Base-by-base conservation (phyloP, 1,140 invertebrate species). In the Drosophila micromelanica region DNA sequence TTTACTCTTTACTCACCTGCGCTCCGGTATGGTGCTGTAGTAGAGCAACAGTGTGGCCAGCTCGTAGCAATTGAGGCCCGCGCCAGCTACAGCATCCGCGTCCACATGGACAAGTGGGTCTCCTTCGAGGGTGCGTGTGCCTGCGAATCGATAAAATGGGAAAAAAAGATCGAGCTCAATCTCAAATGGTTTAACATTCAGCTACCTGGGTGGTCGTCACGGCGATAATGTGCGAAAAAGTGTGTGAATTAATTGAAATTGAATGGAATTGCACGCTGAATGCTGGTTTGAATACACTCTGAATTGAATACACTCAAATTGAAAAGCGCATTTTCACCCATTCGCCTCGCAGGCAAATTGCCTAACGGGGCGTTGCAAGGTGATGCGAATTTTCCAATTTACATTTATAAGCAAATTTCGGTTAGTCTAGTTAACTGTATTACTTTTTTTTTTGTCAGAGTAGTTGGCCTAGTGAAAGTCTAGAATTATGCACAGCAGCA, bases 31-130 rank as follows among this genome's bases (percentile, higher is more conserved):
- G 40, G 93, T 93, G 49, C 92, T 93, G 87, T 94, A 94, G 92
- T 94, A 94, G 54, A 94, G 89, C 48, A 94, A 72, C 62, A 94
- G 78, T 60, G 93, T 93, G 48, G 93, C 94, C 57, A 94, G 91
- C 90, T 94, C 93, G 60, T 94, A 93, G 77, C 93, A 93, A 68
- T 93, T 93, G 27, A 94, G 85, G 35, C 93, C 92, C 42, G 93
- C 93, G 72, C 90, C 84, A 27, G 91, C 82, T 63, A 94, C 92
- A 71, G 91, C 92, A 67, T 93, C 92, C 5, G 93, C 92, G 70
- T 94, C 93, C 64, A 93, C 93, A 42, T 93, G 90, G 43, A 94
- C 92, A 70, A 94, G 92, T 54, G 93, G 93, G 80, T 93, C 81
- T 77, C 93, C 93, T 75, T 92, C 86, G 43, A 92, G 82, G 84